A percentile compares a stretch with the other conserved stretches of the same genome.
Conservation (phyloP, 2,113 vertebrate genomes). For the Prunella himalayana region DNA sequence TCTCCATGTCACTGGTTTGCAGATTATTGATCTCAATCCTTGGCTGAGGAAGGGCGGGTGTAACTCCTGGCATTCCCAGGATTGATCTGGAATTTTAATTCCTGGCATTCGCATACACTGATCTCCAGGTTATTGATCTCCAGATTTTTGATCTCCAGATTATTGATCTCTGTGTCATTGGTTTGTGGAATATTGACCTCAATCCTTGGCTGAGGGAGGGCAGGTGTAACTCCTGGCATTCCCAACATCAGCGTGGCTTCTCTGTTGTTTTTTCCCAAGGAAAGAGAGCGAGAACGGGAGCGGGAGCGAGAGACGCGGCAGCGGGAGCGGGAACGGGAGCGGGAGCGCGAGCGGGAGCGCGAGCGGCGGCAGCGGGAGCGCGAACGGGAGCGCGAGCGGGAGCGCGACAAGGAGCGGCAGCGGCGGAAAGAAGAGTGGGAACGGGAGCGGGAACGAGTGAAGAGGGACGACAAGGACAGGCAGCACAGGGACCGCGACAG, state of each 20-base stretch:
- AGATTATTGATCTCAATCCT: background rate
- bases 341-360: slow-evolving; percentile 79
- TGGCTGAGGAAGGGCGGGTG: too few species aligned
- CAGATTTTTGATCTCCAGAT: background rate
- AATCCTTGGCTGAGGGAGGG: accelerated
- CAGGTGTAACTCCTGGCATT: too few species aligned
- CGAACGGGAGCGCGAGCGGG: slow-evolving; percentile 87
- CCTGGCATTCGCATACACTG: too few species aligned
- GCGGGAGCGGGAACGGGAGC: slow-evolving; percentile 83
- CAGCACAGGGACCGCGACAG: slow-evolving; percentile 69
- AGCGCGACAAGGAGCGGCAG: slow-evolving; percentile 90
- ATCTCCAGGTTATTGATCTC: too few species aligned
- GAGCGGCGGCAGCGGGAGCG: slow-evolving; percentile 87
- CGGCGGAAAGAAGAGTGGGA: slow-evolving; percentile 84
- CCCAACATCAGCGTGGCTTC: background rate
- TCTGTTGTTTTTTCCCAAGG: slow-evolving; percentile 64
- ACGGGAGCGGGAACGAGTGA: slow-evolving; percentile 69
- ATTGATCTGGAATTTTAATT: too few species aligned
- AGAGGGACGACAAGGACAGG: slow-evolving; percentile 77
- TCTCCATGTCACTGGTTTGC: background rate
- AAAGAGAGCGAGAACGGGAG: slow-evolving; percentile 84
- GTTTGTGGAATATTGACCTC: too few species aligned
- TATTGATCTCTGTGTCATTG: too few species aligned
- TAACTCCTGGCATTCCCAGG: background rate
- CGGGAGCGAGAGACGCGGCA: slow-evolving; percentile 86